Conservation (phyloP, 1,140 invertebrate genomes). For the Drosophila pseudoobscura region DNA sequence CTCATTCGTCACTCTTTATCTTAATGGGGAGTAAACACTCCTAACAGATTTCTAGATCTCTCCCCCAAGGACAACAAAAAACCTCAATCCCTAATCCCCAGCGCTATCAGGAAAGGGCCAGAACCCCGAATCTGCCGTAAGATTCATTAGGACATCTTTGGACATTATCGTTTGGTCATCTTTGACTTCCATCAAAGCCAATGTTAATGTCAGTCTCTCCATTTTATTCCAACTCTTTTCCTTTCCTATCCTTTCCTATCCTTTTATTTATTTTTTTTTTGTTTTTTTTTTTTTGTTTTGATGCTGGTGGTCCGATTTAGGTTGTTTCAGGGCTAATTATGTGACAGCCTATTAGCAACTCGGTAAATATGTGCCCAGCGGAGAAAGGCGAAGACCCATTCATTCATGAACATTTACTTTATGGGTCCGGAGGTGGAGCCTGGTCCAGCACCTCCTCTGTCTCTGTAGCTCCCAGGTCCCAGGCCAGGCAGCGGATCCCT, state of each 20-base stretch:
- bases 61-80: conserved; percentile 22
- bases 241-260: conserved; percentile 46
- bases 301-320: conserved; percentile 47
- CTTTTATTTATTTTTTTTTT: conserved; percentile 29
- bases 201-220: conserved; percentile 62
- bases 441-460: neutral
- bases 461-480: neutral
- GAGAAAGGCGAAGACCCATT: conserved; percentile 14
- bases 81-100: neutral
- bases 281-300: neutral
- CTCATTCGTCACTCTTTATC: conserved; percentile 35
- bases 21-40: conserved; percentile 21
- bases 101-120: conserved; percentile 18
- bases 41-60: conserved; percentile 22
- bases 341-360: conserved; percentile 81
- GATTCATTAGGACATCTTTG: conserved; percentile 58
- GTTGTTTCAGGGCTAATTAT: conserved; percentile 76
- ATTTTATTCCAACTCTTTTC: conserved; percentile 22
- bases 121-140: conserved; percentile 13
- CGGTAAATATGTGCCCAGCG: conserved; percentile 79
- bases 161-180: conserved; percentile 71
- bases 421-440: conserved; percentile 21
- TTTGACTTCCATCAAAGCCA: conserved; percentile 70
- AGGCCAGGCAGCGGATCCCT: neutral
- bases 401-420: conserved; percentile 56